These are phyloP conservation scores for Tipula lateralis DNA, from an alignment of 2,888 invertebrate species.

Conservation along the genomic window DNA sequence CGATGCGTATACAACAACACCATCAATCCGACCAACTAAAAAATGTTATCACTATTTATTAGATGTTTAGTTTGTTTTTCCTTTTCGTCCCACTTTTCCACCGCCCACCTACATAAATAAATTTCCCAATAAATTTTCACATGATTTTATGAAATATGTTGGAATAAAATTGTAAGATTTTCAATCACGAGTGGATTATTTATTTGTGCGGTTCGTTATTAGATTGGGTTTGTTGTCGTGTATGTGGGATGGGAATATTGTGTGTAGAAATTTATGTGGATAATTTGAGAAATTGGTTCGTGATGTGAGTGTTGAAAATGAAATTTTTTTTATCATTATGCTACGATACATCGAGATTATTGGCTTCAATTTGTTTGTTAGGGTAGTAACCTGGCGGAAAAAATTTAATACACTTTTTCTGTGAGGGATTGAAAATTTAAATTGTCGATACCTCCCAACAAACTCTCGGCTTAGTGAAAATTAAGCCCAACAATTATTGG, in stretches of 20 bases:
- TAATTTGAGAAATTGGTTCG: neutral
- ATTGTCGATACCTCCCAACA: too few relatives aligned
- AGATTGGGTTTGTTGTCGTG: too few relatives aligned
- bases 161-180: neutral
- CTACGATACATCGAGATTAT: too few relatives aligned
- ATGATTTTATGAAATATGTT: too few relatives aligned
- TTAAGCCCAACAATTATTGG: too few relatives aligned
- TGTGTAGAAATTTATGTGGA: neutral
- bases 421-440: too few relatives aligned
- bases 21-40: neutral
- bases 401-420: too few relatives aligned
- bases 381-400: too few relatives aligned
- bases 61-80: neutral
- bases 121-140: too few relatives aligned
- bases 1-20: neutral
- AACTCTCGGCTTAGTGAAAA: too few relatives aligned
- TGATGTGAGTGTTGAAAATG: neutral
- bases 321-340: neutral
- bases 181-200: neutral
- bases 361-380: too few relatives aligned
- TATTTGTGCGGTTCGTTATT: neutral
- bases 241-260: neutral
- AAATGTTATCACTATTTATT: neutral
- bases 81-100: neutral
- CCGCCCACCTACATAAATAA: neutral